Base-by-base conservation (phyloP, 2,888 invertebrate species). In the Geophilus truncorum region DNA sequence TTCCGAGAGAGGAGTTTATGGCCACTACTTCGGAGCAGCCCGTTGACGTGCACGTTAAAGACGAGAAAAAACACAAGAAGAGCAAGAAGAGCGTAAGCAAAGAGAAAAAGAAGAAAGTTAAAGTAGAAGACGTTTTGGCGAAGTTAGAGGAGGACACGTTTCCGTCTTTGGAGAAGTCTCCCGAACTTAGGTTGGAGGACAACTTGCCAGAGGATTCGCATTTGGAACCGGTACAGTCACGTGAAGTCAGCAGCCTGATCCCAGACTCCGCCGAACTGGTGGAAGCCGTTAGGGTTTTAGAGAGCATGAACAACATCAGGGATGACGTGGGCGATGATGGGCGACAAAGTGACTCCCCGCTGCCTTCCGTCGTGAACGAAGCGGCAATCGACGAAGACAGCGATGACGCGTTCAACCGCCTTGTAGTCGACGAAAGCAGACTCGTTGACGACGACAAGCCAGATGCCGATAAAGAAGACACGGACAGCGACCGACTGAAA, bases 231-330 rank as follows among this genome's bases (percentile, higher is more conserved):
- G 28, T 70, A 28, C 75, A 80, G 18, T 28, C 23, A 25, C 70
- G 70, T 15, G 80, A 70, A 36, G 15, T 28, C 10, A 80, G 75
- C 18, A 80, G 76, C 21, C 34, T 70, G n/a, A 36, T 80, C 12
- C 75, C 80, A 75, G 80, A 80, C 76, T 80, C 80, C 6, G 80
- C 80, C 18, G 80, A 80, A 40, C 34, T 80, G 75, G 80, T 80
- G 15, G 80, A 80, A 28, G 80, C 80, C n/a, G 80, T 80, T 76
- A 30, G 80, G 15, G 76, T 80, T 21, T 40, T 80, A 18, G 36
- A 80, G 40, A 80, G 75, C 34, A 70, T 76, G 62, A 79, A 79
- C 32, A 62, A 21, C 57, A 57, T 30, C 30, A 45, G 30, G n/a
- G 70, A 70, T 28, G 70, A 70, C 28, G 45, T 45, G 45, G 45